Base-by-base conservation (phyloP, 2,797 vertebrate genomes). In the Takifugu ocellatus region DNA sequence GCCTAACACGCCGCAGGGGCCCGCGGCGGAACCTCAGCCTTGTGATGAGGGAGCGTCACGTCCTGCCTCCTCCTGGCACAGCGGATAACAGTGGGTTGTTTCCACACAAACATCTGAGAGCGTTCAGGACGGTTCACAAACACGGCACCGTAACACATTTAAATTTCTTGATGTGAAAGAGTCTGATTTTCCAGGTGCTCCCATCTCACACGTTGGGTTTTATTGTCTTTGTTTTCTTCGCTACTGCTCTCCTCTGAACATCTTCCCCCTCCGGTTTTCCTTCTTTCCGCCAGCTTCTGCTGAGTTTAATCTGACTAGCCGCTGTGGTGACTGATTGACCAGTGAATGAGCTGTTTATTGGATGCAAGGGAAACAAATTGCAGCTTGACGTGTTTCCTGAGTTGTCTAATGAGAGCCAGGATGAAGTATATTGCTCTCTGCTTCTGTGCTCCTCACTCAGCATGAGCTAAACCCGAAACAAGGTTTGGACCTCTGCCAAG, bases 331-430 rank as follows among this genome's bases (percentile, higher is more conserved):
- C 89, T 90, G 91, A 92, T 92, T 91, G 89, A 85, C 87, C 87
- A 77, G 87, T 70, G 87, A 91, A 92, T 91, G 89, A 91, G 90
- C 88, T 87, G 85, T 89, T 92, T 93, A 92, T 92, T 93, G 91
- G 89, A 91, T 91, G 89, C 89, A 89, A 89, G 83, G 84, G 85
- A 92, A 91, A 91, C 90, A 92, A 92, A 93, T 92, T 91, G 90
- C 86, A 71, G 87, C 87, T 89, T 88, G 90, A 90, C 87, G 81
- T 81, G 81, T 88, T 87, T 77, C 85, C 82, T 71, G 84, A 88
- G 82, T 87, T 85, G 83, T 82, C 84, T 89, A 89, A 91, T 89
- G 89, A 90, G 89, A 89, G 84, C 70, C 78, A 59, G 89, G 88
- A 89, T 87, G 88, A 86, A 88, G 87, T 87, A 78, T 85, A 87